phyloP scores from a whole-genome alignment of 1,140 invertebrate species.

The Tachypleus tridentatus region DNA sequence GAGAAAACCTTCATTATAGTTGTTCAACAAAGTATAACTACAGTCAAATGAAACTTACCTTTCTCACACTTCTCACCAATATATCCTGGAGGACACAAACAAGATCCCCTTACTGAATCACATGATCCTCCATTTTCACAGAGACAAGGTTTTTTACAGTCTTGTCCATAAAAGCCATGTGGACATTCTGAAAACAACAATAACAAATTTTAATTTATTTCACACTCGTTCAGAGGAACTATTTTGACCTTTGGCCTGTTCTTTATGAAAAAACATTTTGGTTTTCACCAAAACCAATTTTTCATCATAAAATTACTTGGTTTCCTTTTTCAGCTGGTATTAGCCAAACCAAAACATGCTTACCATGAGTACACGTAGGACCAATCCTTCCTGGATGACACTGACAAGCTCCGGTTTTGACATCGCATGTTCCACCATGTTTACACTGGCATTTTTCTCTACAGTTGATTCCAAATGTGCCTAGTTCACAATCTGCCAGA shows the following conservation, averaged over 20 bases:
- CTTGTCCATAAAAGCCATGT: slow-evolving; percentile 47
- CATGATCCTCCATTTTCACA: slow-evolving; percentile 88
- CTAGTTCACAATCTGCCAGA: too few relatives aligned
- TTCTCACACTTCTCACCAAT: slow-evolving; percentile 70
- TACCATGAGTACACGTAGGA: slow-evolving; percentile 33
- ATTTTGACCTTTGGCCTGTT: too few relatives aligned
- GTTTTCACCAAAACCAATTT: too few relatives aligned
- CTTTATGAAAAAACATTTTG: too few relatives aligned
- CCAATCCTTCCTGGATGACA: slow-evolving; percentile 30
- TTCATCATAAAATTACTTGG: too few relatives aligned
- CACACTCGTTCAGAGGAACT: too few relatives aligned
- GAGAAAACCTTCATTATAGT: too few relatives aligned
- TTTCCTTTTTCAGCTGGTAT: too few relatives aligned
- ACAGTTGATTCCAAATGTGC: neutral
- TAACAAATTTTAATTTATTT: too few relatives aligned
- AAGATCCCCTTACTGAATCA: slow-evolving; percentile 58
- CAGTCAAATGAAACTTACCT: slow-evolving; percentile 14
- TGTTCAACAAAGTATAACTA: too few relatives aligned
- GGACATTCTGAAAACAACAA: neutral
- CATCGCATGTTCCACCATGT: slow-evolving; percentile 19
- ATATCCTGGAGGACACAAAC: slow-evolving; percentile 44
- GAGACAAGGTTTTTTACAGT: slow-evolving; percentile 68
- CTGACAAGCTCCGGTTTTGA: slow-evolving; percentile 31
- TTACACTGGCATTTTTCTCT: slow-evolving; percentile 31
- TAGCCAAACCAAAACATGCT: slow-evolving; percentile 11